Base-by-base conservation (phyloP, 2,797 vertebrate genomes). In the Lerista edwardsae region DNA sequence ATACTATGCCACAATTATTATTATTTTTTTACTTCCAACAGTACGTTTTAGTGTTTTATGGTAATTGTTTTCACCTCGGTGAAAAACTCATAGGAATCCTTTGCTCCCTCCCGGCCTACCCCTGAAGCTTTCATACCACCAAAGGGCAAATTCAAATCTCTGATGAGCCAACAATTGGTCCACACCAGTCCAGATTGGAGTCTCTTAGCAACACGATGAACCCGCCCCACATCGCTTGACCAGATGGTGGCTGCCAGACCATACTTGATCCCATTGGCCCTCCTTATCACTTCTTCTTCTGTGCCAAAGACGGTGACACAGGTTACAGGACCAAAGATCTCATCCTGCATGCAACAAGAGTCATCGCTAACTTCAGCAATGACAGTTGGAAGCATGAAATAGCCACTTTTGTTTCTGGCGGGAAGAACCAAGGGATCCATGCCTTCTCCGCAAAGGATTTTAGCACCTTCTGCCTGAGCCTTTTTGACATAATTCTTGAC, bases 121-220 rank as follows among this genome's bases (percentile, higher is more conserved):
- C 99, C 99, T 2, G 99, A 99, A 87, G 94, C 94, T 94, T 99
- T 99, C 98, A 98, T 97, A 27, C 99, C 99, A 57, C 99, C 98
- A 23, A 99, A 99, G 0, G 99, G 99, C 89, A 99, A 96, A 90
- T 99, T 99, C 88, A 99, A 95, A 90, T 99, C 98, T 82, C 98
- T 96, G 91, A 99, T 93, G 78, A 99, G 95, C 99, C 98, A 99
- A 94, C 98, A 99, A 94, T 99, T 99, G 94, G 97, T 97, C 98
- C 98, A 99, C 84, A 99, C 97, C 91, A 98, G 79, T 1, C 99
- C 98, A 0, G 97, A 93, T 88, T 99, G 97, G 3, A 99, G 87
- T 73, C 85, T 95, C 93, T 87, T 96, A 64, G 98, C 98, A 89
- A 99, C 95, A 0, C 98, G 93, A 93, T 99, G 98, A 75, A 98